Base-by-base conservation (phyloP, 2,888 invertebrate genomes). In the Pelosia muscerda region DNA sequence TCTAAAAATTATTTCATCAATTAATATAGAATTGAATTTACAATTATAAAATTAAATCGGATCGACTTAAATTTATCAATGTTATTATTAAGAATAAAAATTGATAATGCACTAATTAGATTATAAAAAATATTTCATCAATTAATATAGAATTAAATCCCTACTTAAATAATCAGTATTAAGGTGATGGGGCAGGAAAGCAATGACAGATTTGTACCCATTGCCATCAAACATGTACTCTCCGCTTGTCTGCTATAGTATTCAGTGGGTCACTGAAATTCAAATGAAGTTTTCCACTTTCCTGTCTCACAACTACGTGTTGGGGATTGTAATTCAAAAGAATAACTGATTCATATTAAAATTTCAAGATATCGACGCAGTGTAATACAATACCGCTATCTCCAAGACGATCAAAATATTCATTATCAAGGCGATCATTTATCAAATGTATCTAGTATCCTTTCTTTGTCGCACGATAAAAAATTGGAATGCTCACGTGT, bases 111-210 rank as follows among this genome's bases (percentile, higher is more conserved):
- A 49, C 5, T 42, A 5, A 42, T 42, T 42, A 42, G n/a, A 49
- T 49, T 49, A 49, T 49, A 49, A 49, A n/a, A 49, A n/a, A 9
- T 49, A 49, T 49, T 49, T 19, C n/a, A 49, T 49, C 8, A 49
- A n/a, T n/a, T 49, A 49, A n/a, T 49, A 49, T n/a, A n/a, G n/a
- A 42, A 49, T 49, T 49, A 49, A 49, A 49, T 49, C 49, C 9
- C 3, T 49, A n/a, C n/a, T 49, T 49, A 49, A 9, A 49, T 49
- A 49, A n/a, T n/a, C n/a, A n/a, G n/a, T 49, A n/a, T 15, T 38
- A 15, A 15, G 15, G 11, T 34, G 11, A 34, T 34, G 4, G 13
- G 15, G 38, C 38, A 15, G 15, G 38, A 38, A 15, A 2, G 13
- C 38, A 15, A 15, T 38, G 15, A 38, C 13, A 38, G 38, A 4